A percentile compares a stretch with the other conserved stretches of the same genome.
These are phyloP conservation scores for Oostethus manadensis DNA, from an alignment of 2,113 vertebrate genomes.

Conservation along the genomic window DNA sequence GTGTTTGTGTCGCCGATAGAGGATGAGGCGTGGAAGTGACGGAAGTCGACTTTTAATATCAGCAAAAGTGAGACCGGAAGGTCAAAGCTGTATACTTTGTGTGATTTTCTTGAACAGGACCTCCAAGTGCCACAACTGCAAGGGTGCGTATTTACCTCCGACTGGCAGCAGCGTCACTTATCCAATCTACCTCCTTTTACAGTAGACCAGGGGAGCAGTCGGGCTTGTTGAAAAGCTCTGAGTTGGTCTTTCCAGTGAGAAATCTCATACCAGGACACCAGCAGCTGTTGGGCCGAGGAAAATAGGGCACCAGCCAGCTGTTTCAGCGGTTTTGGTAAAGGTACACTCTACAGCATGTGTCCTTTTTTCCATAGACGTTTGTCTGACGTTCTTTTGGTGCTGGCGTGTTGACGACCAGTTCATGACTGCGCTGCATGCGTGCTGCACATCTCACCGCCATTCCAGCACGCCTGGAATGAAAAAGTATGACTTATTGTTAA, in stretches of 20 bases:
- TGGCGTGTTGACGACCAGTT: not conserved
- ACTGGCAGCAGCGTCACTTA: constrained; percentile 27
- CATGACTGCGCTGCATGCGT: not conserved
- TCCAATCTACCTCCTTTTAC: constrained; percentile 32
- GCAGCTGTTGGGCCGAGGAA: constrained; percentile 64
- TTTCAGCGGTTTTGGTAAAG: constrained; percentile 39
- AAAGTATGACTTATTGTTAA: not conserved
- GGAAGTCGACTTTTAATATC: too few relatives aligned
- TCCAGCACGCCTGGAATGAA: not conserved
- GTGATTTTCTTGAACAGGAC: constrained; percentile 13
- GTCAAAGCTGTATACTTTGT: not conserved
- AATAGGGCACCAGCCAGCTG: constrained; percentile 25
- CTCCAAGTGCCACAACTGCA: constrained; percentile 23
- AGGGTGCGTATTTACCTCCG: constrained; percentile 34
- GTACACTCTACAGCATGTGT: constrained; percentile 19
- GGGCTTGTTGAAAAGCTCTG: constrained; percentile 42
- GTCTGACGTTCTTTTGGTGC: constrained; percentile 7
- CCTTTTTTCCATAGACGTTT: constrained; percentile 10
- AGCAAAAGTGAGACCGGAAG: too few relatives aligned
- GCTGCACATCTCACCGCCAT: not conserved
- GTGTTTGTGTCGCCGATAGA: too few relatives aligned
- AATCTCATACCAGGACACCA: constrained; percentile 61
- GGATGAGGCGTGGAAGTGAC: too few relatives aligned
- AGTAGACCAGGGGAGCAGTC: constrained; percentile 47
- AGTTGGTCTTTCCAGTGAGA: constrained; percentile 69